Conservation (phyloP, 2,797 vertebrate genomes). For the Holocentrus rufus region DNA sequence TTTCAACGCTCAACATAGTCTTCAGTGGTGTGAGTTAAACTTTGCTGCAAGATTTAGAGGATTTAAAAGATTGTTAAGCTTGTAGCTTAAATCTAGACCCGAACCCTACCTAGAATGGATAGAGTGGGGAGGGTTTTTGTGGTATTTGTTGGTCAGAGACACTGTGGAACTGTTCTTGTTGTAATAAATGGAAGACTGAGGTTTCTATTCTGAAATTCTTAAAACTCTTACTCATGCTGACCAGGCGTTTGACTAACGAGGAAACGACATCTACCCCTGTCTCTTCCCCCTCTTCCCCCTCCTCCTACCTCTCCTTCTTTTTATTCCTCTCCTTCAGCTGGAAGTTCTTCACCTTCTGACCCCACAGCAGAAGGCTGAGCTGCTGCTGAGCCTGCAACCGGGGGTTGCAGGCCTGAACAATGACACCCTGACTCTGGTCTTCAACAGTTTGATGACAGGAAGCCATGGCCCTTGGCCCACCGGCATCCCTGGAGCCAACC, state of each 20-base stretch:
- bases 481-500: not conserved
- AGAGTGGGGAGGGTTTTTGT: too few relatives aligned
- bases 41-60: not conserved
- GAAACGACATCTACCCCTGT: too few relatives aligned
- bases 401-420: constrained; percentile 71
- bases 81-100: not conserved
- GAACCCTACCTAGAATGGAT: too few relatives aligned
- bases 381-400: constrained; percentile 77
- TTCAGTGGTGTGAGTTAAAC: constrained; percentile 80
- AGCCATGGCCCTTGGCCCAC: constrained; percentile 20
- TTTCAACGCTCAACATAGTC: constrained; percentile 75
- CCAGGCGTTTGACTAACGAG: too few relatives aligned
- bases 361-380: constrained; percentile 79
- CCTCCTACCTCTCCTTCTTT: not conserved
- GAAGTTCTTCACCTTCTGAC: constrained; percentile 81
- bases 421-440: constrained; percentile 70
- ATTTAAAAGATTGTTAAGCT: not conserved
- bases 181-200: too few relatives aligned
- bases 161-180: too few relatives aligned
- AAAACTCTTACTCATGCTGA: too few relatives aligned
- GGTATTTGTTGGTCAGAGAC: too few relatives aligned
- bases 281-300: too few relatives aligned
- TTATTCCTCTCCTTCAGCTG: constrained; percentile 61
- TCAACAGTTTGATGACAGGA: constrained; percentile 71
- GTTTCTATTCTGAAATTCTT: too few relatives aligned